Conservation (phyloP, 2,113 vertebrate species). For the Anolis sagrei region DNA sequence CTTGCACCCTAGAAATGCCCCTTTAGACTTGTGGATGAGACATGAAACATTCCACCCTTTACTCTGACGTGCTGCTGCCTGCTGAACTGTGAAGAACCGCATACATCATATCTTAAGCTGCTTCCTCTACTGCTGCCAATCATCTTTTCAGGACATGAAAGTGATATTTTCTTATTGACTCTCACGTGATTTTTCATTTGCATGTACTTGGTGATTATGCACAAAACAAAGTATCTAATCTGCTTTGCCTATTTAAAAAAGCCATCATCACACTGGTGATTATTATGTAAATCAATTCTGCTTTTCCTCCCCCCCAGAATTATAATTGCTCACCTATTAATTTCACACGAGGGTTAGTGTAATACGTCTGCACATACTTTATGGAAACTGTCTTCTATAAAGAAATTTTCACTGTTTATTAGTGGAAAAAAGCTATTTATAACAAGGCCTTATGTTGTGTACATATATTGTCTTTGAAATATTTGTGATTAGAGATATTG, state of each 20-base stretch:
- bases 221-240: slow-evolving; percentile 66
- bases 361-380: slow-evolving; percentile 66
- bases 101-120: slow-evolving; percentile 59
- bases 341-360: slow-evolving; percentile 64
- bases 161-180: slow-evolving; percentile 70
- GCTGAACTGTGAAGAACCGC: slow-evolving; percentile 73
- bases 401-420: slow-evolving; percentile 75
- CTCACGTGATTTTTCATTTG: slow-evolving; percentile 65
- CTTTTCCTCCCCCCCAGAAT: slow-evolving; percentile 43
- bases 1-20: slow-evolving; percentile 33
- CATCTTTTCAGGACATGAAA: slow-evolving; percentile 66
- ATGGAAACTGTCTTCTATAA: slow-evolving; percentile 75
- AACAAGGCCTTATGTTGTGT: slow-evolving; percentile 82
- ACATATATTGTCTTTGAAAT: slow-evolving; percentile 83
- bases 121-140: slow-evolving; percentile 69
- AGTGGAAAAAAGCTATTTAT: slow-evolving; percentile 79
- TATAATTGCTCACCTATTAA: slow-evolving; percentile 63
- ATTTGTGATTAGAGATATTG: slow-evolving; percentile 86
- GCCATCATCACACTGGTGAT: slow-evolving; percentile 65
- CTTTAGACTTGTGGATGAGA: slow-evolving; percentile 45
- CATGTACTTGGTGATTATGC: slow-evolving; percentile 72
- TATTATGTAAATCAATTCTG: slow-evolving; percentile 66
- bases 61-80: slow-evolving; percentile 67
- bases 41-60: slow-evolving; percentile 52
- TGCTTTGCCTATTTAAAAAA: slow-evolving; percentile 68